Percentiles rank a stretch among this genome's conserved stretches.
Conservation (phyloP, 30 jellyfish, hydroid and myxozoan species). For the Rhopilema esculentum region DNA sequence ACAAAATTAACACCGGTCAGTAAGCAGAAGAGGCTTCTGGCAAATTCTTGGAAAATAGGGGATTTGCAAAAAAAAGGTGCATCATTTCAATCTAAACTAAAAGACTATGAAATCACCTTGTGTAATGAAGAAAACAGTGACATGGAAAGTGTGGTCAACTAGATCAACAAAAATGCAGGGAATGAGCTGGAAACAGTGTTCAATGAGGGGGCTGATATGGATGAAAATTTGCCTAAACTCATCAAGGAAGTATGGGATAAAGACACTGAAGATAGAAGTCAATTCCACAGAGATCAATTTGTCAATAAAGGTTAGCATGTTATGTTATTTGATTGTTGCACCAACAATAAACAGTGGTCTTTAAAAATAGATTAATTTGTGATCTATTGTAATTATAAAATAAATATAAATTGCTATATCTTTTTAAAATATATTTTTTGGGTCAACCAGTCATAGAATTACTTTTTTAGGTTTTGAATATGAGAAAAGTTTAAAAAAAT, state of each 20-base stretch:
- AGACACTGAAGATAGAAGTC: conserved; percentile 42
- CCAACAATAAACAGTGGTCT: not conserved
- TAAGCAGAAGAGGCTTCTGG: not conserved
- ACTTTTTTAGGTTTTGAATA: not conserved
- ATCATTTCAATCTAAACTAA: conserved; percentile 15
- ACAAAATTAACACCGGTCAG: conserved; percentile 40
- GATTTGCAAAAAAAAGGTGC: not conserved
- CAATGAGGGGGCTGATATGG: not conserved
- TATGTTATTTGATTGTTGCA: not conserved
- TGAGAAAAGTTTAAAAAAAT: not conserved
- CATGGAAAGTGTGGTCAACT: conserved; percentile 48
- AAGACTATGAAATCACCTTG: conserved; percentile 7
- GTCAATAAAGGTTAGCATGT: conserved; percentile 15
- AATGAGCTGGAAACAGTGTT: conserved; percentile 33
- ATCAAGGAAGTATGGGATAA: conserved; percentile 21
- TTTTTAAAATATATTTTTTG: not conserved
- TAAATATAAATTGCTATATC: not conserved
- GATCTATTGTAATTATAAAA: not conserved
- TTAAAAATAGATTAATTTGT: not conserved
- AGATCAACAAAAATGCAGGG: conserved; percentile 46
- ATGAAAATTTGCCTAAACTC: not conserved
- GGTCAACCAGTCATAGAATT: not conserved
- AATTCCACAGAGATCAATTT: conserved; percentile 51
- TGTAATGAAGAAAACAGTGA: not conserved
- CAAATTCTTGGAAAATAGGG: conserved; percentile 27